phyloP scores from a whole-genome alignment of 2,113 vertebrate genomes.

The Nothoprocta perdicaria region DNA sequence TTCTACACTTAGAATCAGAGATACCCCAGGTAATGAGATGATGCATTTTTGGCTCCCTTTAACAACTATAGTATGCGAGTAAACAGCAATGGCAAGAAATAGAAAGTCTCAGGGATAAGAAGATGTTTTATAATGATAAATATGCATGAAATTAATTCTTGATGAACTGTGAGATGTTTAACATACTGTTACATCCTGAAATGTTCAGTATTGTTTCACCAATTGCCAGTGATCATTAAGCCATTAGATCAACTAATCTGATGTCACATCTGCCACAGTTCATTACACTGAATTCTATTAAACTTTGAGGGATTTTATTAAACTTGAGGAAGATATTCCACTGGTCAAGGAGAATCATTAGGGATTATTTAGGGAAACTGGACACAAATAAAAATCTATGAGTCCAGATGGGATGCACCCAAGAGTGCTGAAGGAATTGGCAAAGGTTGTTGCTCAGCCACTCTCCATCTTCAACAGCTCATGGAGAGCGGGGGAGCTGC shows the following conservation, averaged over 20 bases:
- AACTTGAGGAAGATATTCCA: too few relatives aligned
- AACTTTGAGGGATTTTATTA: too few relatives aligned
- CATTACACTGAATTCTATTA: background rate
- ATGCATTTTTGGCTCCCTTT: background rate
- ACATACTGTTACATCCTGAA: background rate
- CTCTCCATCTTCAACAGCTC: too few relatives aligned
- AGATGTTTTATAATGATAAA: background rate
- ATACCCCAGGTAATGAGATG: background rate
- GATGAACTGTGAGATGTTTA: background rate
- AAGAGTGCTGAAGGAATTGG: too few relatives aligned
- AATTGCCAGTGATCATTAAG: background rate
- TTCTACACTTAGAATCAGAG: background rate
- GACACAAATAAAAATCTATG: too few relatives aligned
- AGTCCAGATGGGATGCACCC: too few relatives aligned
- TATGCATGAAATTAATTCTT: background rate
- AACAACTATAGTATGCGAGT: accelerated
- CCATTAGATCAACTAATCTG: background rate
- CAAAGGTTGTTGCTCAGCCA: too few relatives aligned
- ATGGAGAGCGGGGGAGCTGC: too few relatives aligned
- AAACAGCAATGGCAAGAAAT: background rate
- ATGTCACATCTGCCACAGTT: background rate
- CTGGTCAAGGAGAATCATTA: too few relatives aligned
- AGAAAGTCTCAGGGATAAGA: background rate
- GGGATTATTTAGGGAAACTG: too few relatives aligned
- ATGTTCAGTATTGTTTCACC: background rate